Base-by-base conservation (phyloP, 2,113 vertebrate species). In the Fregetta grallaria region DNA sequence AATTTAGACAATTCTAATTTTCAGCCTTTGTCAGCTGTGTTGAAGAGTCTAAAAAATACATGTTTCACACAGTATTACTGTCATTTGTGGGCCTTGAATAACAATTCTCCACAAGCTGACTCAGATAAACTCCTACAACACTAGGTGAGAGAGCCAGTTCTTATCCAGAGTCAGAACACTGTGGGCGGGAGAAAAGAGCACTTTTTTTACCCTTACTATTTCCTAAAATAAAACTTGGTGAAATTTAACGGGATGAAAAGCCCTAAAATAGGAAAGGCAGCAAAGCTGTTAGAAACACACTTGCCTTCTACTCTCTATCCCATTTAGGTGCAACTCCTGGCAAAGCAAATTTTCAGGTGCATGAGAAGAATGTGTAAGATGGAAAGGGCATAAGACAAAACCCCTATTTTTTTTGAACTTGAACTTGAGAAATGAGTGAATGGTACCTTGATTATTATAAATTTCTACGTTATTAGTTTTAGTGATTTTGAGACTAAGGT, bases 111-210 rank as follows among this genome's bases (percentile, higher is more conserved):
- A 47, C 34, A 75, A 95, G 91, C 91, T 97, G 97, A 96, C 94
- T 97, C 92, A 97, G 88, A 95, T 21, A 92, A 94, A 97, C 95
- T 97, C 95, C 94, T 87, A 94, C 95, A 89, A 20, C 68, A 38
- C 40, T 56, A 72, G 40, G 44, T 59, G 73, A 93, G 68, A 78
- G 56, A 75, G 86, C 45, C 91, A 94, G 88, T 53, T 95, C 91
- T 92, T 49, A 96, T 22, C 79, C 88, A 93, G 80, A 95, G 73
- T 84, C 95, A 94, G 95, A 96, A 95, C 94, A 91, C 68, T 32
- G 95, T 92, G 76, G 95, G 94, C 87, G 94, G 79, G 34, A 94
- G 66, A 96, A 93, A 66, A 95, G 40, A 94, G 44, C 73, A 68
- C 30, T 89, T 91, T 96, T 96, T 95, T 93, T 94, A 84, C 91